Evolutionary conservation across 1,140 invertebrate species (phyloP).

Genomic region (Lutraria rhynchaena): DNA sequence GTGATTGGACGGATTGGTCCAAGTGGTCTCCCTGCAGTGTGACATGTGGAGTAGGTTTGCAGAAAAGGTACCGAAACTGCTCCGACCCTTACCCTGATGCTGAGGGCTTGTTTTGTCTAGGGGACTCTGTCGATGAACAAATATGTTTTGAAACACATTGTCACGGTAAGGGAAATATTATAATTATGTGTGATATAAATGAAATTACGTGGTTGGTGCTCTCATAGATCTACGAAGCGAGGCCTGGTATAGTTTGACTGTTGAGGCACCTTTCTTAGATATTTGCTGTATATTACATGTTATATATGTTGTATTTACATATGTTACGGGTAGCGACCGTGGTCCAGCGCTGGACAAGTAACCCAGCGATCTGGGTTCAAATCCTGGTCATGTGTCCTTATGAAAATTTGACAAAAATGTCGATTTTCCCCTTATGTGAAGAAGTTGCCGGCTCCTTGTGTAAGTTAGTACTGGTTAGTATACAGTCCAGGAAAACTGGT

Average conservation of each 20-base stretch:
- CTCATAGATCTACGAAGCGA: not conserved
- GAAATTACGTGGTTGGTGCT: not conserved
- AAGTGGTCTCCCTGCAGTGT: slow-evolving; percentile 94
- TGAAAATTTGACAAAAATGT: too few relatives aligned
- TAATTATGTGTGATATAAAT: not conserved
- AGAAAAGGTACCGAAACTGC: slow-evolving; percentile 81
- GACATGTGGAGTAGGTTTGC: slow-evolving; percentile 93
- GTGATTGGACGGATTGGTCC: slow-evolving; percentile 82
- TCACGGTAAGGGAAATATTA: slow-evolving; percentile 23
- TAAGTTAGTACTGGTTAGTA: too few relatives aligned
- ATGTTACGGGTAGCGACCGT: not conserved
- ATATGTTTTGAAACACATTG: slow-evolving; percentile 62
- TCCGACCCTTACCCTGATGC: slow-evolving; percentile 30
- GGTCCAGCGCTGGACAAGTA: not conserved
- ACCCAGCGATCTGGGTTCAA: too few relatives aligned
- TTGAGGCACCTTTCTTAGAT: not conserved
- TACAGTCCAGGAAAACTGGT: too few relatives aligned
- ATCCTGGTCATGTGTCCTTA: too few relatives aligned
- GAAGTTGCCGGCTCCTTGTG: too few relatives aligned
- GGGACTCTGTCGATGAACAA: slow-evolving; percentile 42
- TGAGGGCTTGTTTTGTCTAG: slow-evolving; percentile 67
- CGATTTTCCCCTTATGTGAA: too few relatives aligned
- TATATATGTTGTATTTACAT: not conserved
- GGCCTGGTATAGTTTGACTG: not conserved
- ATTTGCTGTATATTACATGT: not conserved